These are phyloP conservation scores for Peribatodes rhomboidaria DNA, from an alignment of 2,888 invertebrate genomes.

Conservation along the genomic window DNA sequence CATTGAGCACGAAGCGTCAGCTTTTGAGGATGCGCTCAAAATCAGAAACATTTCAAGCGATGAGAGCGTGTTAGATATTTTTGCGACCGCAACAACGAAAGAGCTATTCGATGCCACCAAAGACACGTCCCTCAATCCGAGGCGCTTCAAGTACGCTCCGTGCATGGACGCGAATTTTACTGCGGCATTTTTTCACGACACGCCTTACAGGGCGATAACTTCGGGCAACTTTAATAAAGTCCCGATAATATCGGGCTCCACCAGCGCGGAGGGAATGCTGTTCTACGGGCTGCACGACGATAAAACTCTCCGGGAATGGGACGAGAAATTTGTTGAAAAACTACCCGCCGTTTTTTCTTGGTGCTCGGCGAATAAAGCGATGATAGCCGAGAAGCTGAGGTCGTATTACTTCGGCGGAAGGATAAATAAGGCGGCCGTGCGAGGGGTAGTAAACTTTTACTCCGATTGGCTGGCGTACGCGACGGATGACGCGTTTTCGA, in stretches of 20 bases:
- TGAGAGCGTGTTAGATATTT: constrained; percentile 62
- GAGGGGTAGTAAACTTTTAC: constrained; percentile 64
- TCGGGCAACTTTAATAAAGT: constrained; percentile 73
- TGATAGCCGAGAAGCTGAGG: constrained; percentile 65
- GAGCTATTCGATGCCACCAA: constrained; percentile 63
- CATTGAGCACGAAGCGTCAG: constrained; percentile 59
- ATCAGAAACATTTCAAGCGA: constrained; percentile 55
- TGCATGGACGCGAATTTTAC: constrained; percentile 68
- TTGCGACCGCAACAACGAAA: constrained; percentile 57
- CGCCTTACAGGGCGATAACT: constrained; percentile 70
- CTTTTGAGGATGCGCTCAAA: constrained; percentile 69
- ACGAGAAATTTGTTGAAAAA: constrained; percentile 66
- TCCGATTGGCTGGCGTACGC: constrained; percentile 75
- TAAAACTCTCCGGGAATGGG: constrained; percentile 62
- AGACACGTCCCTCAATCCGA: constrained; percentile 68
- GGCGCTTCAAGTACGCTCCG: constrained; percentile 75
- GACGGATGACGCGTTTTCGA: constrained; percentile 65
- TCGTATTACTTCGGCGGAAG: constrained; percentile 67
- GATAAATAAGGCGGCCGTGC: constrained; percentile 55
- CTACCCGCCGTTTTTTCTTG: constrained; percentile 74
- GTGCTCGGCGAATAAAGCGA: constrained; percentile 62
- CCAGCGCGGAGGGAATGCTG: constrained; percentile 70
- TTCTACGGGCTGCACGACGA: constrained; percentile 71
- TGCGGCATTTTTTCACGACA: constrained; percentile 72
- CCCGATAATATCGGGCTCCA: constrained; percentile 71